Evolutionary conservation across 2,113 vertebrate species (phyloP).

Genomic region (Ophthalmolycus amberensis): DNA sequence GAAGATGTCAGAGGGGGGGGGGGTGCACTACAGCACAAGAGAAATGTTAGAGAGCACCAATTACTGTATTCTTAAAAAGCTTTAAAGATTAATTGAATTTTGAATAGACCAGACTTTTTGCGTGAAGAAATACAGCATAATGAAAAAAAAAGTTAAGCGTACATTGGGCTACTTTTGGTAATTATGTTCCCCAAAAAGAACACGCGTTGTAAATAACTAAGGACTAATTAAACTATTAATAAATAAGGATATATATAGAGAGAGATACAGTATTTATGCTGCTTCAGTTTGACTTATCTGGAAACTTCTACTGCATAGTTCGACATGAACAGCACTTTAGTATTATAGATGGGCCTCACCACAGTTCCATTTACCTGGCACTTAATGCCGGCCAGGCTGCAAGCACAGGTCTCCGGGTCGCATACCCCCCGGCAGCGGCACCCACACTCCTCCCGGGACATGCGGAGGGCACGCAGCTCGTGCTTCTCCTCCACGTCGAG

Average conservation of each 20-base stretch:
- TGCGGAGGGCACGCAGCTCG: slow-evolving; percentile 92
- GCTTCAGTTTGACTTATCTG: not conserved
- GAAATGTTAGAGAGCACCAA: no score
- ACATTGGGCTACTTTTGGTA: not conserved
- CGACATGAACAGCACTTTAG: slow-evolving; percentile 52
- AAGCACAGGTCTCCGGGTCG: slow-evolving; percentile 95
- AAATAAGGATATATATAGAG: not conserved
- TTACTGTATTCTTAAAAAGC: not conserved
- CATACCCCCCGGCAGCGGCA: slow-evolving; percentile 95
- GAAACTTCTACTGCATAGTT: slow-evolving; percentile 32
- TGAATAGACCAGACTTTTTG: not conserved
- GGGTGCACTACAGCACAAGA: not conserved
- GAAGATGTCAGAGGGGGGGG: no score
- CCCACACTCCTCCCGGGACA: slow-evolving; percentile 96
- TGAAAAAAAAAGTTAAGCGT: not conserved
- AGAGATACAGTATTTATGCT: not conserved
- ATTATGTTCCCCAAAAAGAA: not conserved
- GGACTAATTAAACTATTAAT: not conserved
- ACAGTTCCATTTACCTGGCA: slow-evolving; percentile 92
- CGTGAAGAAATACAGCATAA: not conserved
- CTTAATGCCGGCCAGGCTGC: slow-evolving; percentile 98
- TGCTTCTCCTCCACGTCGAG: slow-evolving; percentile 97
- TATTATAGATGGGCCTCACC: slow-evolving; percentile 78
- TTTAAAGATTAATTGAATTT: not conserved
- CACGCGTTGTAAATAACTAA: not conserved